These are phyloP conservation scores for Diarsia dahlii DNA, from an alignment of 2,888 invertebrate species.

Conservation along the genomic window DNA sequence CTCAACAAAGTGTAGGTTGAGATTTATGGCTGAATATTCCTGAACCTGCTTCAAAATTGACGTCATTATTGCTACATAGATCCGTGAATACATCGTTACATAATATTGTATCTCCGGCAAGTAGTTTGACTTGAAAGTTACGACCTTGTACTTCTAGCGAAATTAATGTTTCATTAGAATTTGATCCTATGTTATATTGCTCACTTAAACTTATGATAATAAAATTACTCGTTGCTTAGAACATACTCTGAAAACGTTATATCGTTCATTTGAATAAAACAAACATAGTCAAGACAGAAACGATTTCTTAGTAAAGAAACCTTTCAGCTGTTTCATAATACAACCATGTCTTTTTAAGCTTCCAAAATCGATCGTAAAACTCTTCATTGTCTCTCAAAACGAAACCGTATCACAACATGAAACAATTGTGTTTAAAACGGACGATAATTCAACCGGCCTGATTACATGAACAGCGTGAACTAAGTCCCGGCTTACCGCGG, in stretches of 20 bases:
- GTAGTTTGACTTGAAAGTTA: slow-evolving; percentile 7
- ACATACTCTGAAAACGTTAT: background rate
- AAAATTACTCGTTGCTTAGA: background rate
- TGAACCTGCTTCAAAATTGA: slow-evolving; percentile 50
- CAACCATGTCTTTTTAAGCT: background rate
- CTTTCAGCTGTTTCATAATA: background rate
- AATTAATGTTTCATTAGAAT: slow-evolving; percentile 20
- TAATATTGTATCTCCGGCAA: slow-evolving; percentile 32
- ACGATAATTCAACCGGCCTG: slow-evolving; percentile 81
- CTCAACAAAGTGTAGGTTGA: slow-evolving; percentile 39
- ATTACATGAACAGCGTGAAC: slow-evolving; percentile 81
- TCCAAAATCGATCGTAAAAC: background rate
- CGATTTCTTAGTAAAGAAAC: slow-evolving; percentile 9
- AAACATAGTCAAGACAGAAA: slow-evolving; percentile 14
- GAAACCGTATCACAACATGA: slow-evolving; percentile 38
- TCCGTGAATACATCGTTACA: slow-evolving; percentile 31
- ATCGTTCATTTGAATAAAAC: slow-evolving; percentile 24
- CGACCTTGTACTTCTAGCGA: slow-evolving; percentile 3
- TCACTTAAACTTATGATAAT: background rate
- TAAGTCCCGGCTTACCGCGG: slow-evolving; percentile 86
- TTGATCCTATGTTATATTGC: background rate
- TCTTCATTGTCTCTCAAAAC: slow-evolving; percentile 16
- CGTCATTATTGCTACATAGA: slow-evolving; percentile 39
- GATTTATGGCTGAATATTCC: slow-evolving; percentile 55
- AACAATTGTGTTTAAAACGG: slow-evolving; percentile 76